These are phyloP conservation scores for Molanna angustata DNA, from an alignment of 2,888 invertebrate species.

Conservation along the genomic window DNA sequence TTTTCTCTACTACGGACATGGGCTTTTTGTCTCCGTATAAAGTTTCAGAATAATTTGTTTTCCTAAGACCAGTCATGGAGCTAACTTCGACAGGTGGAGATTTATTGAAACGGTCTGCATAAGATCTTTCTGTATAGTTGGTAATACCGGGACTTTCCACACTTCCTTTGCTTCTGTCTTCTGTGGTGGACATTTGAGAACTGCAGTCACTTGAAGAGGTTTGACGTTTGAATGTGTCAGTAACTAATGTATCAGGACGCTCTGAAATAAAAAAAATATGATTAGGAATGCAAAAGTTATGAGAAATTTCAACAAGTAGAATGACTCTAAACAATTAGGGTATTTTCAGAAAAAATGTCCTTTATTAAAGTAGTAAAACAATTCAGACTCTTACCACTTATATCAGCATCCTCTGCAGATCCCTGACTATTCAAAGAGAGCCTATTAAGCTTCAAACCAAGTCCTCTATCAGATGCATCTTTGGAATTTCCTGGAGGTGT, in stretches of 20 bases:
- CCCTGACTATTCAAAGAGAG: constrained; percentile 70
- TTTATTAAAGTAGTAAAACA: too few relatives aligned
- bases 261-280: constrained; percentile 50
- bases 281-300: background rate
- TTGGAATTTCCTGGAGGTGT: constrained; percentile 44
- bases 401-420: constrained; percentile 70
- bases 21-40: constrained; percentile 57
- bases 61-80: constrained; percentile 66
- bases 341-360: too few relatives aligned
- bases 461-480: constrained; percentile 35
- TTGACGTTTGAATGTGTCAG: constrained; percentile 37
- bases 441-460: constrained; percentile 46
- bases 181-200: constrained; percentile 44
- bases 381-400: constrained; percentile 40
- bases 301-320: too few relatives aligned
- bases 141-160: constrained; percentile 33
- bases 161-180: constrained; percentile 40
- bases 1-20: constrained; percentile 42
- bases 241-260: constrained; percentile 55
- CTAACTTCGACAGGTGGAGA: constrained; percentile 58
- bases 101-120: constrained; percentile 40
- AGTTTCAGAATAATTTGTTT: constrained; percentile 65
- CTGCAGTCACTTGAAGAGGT: constrained; percentile 37
- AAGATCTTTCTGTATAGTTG: constrained; percentile 45
- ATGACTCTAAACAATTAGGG: too few relatives aligned